phyloP scores from a whole-genome alignment of 2,888 invertebrate species.

The Metalampra italica region DNA sequence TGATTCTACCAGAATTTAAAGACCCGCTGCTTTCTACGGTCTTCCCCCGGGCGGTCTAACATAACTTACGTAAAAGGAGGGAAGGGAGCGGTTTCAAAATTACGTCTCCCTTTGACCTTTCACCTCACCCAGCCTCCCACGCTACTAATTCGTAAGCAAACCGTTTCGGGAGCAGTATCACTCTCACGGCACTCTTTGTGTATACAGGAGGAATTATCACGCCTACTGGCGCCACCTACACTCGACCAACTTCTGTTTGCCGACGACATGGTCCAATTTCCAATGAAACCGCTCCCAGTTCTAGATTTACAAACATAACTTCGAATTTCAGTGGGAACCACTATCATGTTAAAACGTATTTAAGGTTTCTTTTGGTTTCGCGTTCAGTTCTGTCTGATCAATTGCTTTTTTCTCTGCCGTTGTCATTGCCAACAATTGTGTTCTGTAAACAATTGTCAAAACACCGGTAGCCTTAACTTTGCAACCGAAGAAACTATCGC shows the following conservation, averaged over 20 bases:
- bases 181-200: slow-evolving; percentile 71
- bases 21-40: slow-evolving; percentile 22
- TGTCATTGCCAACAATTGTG: no score
- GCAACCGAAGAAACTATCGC: slow-evolving; percentile 46
- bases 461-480: slow-evolving; percentile 45
- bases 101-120: slow-evolving; percentile 45
- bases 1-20: slow-evolving; percentile 1
- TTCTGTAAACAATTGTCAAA: no score
- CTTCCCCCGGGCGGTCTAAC: slow-evolving; percentile 1
- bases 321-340: slow-evolving; percentile 16
- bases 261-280: slow-evolving; percentile 40
- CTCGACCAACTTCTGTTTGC: slow-evolving; percentile 35
- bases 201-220: slow-evolving; percentile 73
- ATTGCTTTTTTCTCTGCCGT: no score
- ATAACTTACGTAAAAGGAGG: background rate
- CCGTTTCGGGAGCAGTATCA: slow-evolving; percentile 66
- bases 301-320: no score
- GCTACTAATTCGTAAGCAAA: slow-evolving; percentile 57
- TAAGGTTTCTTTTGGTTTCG: no score
- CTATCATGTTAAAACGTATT: background rate
- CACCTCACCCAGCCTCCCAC: slow-evolving; percentile 66
- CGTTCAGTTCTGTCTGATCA: no score
- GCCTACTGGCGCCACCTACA: slow-evolving; percentile 64
- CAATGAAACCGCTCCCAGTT: slow-evolving; percentile 39
- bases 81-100: background rate